Percentiles rank a stretch among this genome's conserved stretches.
phyloP scores from a whole-genome alignment of 1,140 invertebrate species.

The Eumeta japonica region DNA sequence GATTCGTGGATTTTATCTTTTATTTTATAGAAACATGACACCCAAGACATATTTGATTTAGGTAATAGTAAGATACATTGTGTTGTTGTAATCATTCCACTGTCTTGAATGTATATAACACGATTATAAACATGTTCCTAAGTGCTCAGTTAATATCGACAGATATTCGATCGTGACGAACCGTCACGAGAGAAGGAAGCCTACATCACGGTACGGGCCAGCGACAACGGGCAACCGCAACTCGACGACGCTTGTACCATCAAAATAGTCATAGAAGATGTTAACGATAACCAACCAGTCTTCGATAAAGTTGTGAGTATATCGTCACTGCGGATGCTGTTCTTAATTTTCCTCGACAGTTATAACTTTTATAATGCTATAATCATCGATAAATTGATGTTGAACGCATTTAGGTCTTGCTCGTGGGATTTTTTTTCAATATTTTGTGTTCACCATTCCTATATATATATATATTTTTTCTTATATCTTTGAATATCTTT shows the following conservation, averaged over 20 bases:
- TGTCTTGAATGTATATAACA: not conserved
- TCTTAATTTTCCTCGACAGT: slow-evolving; percentile 10
- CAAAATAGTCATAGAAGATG: slow-evolving; percentile 81
- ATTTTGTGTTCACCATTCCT: not conserved
- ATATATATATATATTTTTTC: too few relatives aligned
- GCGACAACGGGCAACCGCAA: slow-evolving; percentile 80
- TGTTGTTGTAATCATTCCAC: too few relatives aligned
- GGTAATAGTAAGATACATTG: not conserved
- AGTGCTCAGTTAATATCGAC: slow-evolving; percentile 10
- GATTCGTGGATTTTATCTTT: too few relatives aligned
- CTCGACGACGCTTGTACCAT: slow-evolving; percentile 86
- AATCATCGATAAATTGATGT: not conserved
- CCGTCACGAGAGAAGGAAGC: slow-evolving; percentile 81
- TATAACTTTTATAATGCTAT: not conserved
- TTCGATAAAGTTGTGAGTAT: slow-evolving; percentile 76
- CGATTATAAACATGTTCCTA: not conserved
- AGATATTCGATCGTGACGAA: slow-evolving; percentile 82
- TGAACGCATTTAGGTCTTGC: slow-evolving; percentile 5
- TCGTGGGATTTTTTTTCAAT: not conserved
- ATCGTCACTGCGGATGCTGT: slow-evolving; percentile 27
- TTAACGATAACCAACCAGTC: slow-evolving; percentile 84
- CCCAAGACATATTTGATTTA: slow-evolving; percentile 5
- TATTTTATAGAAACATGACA: slow-evolving; percentile 5
- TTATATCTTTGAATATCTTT: too few relatives aligned
- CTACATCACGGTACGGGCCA: slow-evolving; percentile 71